Conservation (phyloP, 2,113 vertebrate species). For the Pelecanus crispus region DNA sequence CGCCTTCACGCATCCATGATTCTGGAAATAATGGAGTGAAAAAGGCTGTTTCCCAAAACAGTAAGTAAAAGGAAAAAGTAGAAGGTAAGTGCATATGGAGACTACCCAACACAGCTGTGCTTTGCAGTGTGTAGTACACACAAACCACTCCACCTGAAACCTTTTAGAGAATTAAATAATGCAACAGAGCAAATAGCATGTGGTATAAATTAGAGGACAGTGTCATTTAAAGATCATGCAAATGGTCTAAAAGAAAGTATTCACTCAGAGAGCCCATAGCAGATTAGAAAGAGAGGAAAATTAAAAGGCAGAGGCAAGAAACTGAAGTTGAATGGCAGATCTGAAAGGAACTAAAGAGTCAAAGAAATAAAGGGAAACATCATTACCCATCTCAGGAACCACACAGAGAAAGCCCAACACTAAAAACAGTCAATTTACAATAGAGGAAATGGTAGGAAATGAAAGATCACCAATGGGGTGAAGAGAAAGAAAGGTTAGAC, state of each 20-base stretch:
- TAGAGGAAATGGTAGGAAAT: neutral
- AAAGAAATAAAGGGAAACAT: neutral
- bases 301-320: neutral
- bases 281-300: neutral
- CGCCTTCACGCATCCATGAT: neutral
- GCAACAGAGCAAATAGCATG: neutral
- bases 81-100: neutral
- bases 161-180: slow-evolving; percentile 22
- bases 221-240: neutral
- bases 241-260: neutral
- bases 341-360: neutral
- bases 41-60: slow-evolving; percentile 5
- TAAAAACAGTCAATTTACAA: neutral
- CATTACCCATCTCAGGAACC: neutral
- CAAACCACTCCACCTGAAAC: neutral
- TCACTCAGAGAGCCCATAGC: neutral
- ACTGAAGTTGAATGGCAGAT: neutral
- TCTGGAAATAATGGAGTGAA: slow-evolving; percentile 23
- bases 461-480: neutral
- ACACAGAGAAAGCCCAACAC: neutral
- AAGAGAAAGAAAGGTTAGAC: neutral
- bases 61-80: neutral
- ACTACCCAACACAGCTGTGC: neutral
- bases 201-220: neutral
- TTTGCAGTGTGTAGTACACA: neutral